A percentile compares a stretch with the other conserved stretches of the same genome.
Conservation (phyloP, 2,113 vertebrate genomes). For the Struthidea cinerea region DNA sequence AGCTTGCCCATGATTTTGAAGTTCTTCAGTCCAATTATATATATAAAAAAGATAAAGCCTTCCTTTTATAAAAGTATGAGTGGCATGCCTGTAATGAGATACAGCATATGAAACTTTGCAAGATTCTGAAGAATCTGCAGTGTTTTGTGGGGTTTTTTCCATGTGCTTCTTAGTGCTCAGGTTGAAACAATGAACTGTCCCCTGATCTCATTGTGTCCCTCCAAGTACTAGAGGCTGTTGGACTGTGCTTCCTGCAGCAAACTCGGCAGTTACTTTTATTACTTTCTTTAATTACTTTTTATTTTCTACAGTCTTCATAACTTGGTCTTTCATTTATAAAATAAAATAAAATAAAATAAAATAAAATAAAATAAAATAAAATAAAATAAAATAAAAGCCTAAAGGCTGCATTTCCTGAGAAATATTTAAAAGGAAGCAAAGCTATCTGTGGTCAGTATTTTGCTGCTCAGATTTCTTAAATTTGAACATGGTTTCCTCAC, state of each 20-base stretch:
- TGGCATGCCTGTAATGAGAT: background rate
- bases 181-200: background rate
- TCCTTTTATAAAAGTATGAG: background rate
- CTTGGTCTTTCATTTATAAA: background rate
- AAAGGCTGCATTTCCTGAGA: background rate
- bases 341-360: background rate
- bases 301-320: background rate
- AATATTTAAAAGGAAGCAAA: background rate
- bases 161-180: background rate
- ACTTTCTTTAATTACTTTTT: conserved; percentile 18
- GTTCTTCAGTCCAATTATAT: background rate
- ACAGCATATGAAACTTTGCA: background rate
- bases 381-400: background rate
- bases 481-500: background rate
- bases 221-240: background rate
- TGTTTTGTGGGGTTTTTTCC: background rate
- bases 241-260: background rate
- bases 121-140: background rate
- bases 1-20: background rate
- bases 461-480: background rate
- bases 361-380: background rate
- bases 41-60: background rate
- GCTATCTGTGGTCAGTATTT: background rate
- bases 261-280: background rate
- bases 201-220: background rate